These are phyloP conservation scores for Noturus placidus DNA, from an alignment of 2,113 vertebrate species.

Conservation along the genomic window DNA sequence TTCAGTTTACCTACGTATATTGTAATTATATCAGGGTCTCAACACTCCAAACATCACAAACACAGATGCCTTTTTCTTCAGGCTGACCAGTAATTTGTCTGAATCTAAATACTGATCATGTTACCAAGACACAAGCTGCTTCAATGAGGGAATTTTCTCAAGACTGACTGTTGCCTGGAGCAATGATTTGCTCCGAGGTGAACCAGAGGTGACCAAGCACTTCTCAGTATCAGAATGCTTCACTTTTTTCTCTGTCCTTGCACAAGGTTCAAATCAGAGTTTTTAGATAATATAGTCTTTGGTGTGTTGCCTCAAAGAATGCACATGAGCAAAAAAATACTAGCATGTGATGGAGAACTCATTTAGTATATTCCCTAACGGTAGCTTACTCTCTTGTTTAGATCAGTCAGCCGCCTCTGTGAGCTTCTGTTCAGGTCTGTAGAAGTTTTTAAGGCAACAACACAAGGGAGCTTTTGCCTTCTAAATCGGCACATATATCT, in stretches of 20 bases:
- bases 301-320: not conserved
- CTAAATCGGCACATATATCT: slow-evolving; percentile 44
- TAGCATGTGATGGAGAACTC: slow-evolving; percentile 34
- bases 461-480: slow-evolving; percentile 8
- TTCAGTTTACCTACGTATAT: not conserved
- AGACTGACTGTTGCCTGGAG: slow-evolving; percentile 10
- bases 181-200: not conserved
- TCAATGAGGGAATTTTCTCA: not conserved
- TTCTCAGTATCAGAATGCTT: not conserved
- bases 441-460: slow-evolving; percentile 29
- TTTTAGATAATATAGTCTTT: slow-evolving; percentile 1
- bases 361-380: slow-evolving; percentile 12
- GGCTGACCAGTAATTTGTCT: not conserved
- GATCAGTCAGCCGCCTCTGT: not conserved
- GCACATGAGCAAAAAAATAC: not conserved
- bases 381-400: slow-evolving; percentile 5
- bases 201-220: slow-evolving; percentile 10
- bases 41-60: not conserved
- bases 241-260: not conserved
- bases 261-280: not conserved
- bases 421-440: slow-evolving; percentile 38
- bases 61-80: not conserved
- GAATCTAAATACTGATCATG: not conserved
- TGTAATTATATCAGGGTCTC: not conserved
- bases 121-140: not conserved